Evolutionary conservation across 2,113 vertebrate genomes (phyloP), one percentile per base, ranked within the genome.

Genomic region (Podocnemis expansa): DNA sequence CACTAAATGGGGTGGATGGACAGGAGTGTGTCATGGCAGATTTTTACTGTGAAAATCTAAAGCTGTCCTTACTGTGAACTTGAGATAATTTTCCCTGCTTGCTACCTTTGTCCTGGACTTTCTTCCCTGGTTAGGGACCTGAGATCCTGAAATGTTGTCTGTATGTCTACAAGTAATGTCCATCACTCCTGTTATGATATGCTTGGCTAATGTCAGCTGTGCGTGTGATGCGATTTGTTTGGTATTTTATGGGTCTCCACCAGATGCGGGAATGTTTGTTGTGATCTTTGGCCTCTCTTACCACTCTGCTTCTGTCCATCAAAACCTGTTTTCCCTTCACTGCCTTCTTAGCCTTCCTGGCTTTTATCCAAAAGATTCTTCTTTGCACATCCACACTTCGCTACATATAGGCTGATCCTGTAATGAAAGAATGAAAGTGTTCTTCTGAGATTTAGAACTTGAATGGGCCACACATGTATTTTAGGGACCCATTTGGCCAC

Each of bases 21-120:
- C 10, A 8, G 60, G 22, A 43, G 22, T 73, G 38, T 73, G 45
- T 54, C 16, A 16, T n/a, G 60, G 17, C 14, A 63, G 81, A 60
- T 91, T 80, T n/a, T 84, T 45, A 22, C 60, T 93, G 10, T 0
- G 0, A n/a, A 91, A 91, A 82, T 75, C 81, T 78, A 6, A 45
- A 92, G 88, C 90, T 93, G 85, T 88, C 90, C 85, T 84, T 92
- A 76, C 92, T 25, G 22, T 87, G 80, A 95, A 58, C 87, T 82
- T 80, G 16, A 29, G n/a, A 51, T 80, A 78, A 47, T 87, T 95
- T 58, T 86, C 90, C 87, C 90, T 0, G 0, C 52, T 51, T 21
- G 19, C 76, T 27, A 63, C n/a, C 89, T 94, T 91, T 45, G 63
- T 95, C 63, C 60, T 51, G 13, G 60, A 10, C 79, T 83, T 0